A percentile compares a stretch with the other conserved stretches of the same genome.
These are phyloP conservation scores for Enteromius mattozi DNA, from an alignment of 2,797 vertebrate species.

Conservation along the genomic window DNA sequence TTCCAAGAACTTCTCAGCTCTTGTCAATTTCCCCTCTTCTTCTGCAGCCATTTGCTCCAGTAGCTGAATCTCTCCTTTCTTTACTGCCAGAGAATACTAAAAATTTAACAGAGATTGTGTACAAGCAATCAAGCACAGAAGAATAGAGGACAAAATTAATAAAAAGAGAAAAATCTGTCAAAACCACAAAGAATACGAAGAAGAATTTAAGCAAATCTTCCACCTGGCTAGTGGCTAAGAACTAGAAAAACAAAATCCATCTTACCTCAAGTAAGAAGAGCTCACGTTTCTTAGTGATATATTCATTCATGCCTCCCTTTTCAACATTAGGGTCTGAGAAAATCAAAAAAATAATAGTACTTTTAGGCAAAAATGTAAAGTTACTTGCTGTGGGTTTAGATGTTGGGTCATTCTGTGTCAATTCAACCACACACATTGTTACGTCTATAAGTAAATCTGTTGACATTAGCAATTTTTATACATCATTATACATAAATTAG, in stretches of 20 bases:
- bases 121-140: not conserved
- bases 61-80: constrained; percentile 79
- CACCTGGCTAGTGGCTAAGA: not conserved
- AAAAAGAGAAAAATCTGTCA: not conserved
- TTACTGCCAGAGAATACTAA: constrained; percentile 82
- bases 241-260: constrained; percentile 4
- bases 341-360: not conserved
- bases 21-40: constrained; percentile 80
- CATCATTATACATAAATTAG: not conserved
- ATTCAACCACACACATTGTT: not conserved
- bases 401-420: not conserved
- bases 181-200: not conserved
- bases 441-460: not conserved
- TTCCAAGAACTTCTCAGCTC: constrained; percentile 80
- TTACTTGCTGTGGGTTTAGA: not conserved
- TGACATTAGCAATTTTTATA: not conserved
- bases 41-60: constrained; percentile 75
- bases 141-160: not conserved
- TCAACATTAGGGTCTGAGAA: constrained; percentile 77
- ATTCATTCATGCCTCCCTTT: constrained; percentile 77
- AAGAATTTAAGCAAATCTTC: not conserved
- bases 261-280: constrained; percentile 90
- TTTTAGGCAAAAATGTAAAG: not conserved
- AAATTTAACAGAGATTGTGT: not conserved
- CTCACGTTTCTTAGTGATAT: constrained; percentile 82